A percentile compares a stretch with the other conserved stretches of the same genome.
These are phyloP conservation scores for Metacarcinus magister DNA, from an alignment of 2,888 invertebrate genomes.

Conservation along the genomic window DNA sequence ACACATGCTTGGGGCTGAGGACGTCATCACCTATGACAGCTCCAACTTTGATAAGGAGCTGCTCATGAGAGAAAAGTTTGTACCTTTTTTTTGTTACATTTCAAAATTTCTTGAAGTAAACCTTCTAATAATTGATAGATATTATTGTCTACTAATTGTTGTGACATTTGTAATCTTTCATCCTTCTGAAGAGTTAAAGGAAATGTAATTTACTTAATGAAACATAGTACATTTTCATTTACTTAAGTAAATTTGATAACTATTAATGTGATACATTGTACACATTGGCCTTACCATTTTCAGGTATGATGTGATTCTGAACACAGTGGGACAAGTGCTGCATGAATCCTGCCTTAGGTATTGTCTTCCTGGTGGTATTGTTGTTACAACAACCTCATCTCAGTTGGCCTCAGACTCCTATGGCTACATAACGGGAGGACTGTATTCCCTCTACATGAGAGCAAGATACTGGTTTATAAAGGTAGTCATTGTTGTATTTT, in stretches of 20 bases:
- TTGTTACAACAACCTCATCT: slow-evolving; percentile 86
- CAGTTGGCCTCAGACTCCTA: slow-evolving; percentile 86
- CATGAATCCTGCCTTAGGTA: slow-evolving; percentile 84
- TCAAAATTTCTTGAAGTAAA: background rate
- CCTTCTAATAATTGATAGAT: no score
- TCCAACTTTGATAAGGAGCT: slow-evolving; percentile 83
- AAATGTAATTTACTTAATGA: background rate
- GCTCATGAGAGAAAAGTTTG: slow-evolving; percentile 83
- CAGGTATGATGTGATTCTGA: slow-evolving; percentile 86
- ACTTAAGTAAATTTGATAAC: background rate
- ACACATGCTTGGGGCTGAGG: slow-evolving; percentile 87
- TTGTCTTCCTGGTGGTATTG: slow-evolving; percentile 85
- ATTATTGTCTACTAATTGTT: no score
- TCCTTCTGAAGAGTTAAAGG: background rate
- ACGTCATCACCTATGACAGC: slow-evolving; percentile 85
- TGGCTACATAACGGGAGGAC: slow-evolving; percentile 86
- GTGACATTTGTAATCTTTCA: no score
- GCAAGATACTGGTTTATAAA: slow-evolving; percentile 83
- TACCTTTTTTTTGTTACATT: slow-evolving; percentile 7
- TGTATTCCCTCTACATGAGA: slow-evolving; percentile 86
- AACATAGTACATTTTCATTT: background rate
- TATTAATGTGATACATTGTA: background rate
- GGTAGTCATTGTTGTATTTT: slow-evolving; percentile 74
- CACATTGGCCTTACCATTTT: background rate
- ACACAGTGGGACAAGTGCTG: slow-evolving; percentile 85